A percentile compares a stretch with the other conserved stretches of the same genome.
Conservation (phyloP, 2,888 invertebrate genomes). For the Heteromurus nitidus region DNA sequence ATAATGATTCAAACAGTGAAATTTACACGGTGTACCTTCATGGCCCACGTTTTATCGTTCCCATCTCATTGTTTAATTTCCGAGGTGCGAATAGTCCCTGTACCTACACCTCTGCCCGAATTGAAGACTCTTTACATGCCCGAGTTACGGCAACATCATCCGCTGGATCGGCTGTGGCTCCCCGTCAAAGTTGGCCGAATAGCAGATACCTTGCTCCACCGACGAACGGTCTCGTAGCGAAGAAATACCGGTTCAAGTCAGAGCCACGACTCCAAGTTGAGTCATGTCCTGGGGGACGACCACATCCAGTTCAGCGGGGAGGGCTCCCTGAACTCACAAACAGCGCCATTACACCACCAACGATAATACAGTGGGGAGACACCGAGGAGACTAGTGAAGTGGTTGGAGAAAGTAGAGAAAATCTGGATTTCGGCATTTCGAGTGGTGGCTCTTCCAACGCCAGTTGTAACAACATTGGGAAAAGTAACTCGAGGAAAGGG, state of each 20-base stretch:
- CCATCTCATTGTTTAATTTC: constrained; percentile 71
- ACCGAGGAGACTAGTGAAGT: constrained; percentile 48
- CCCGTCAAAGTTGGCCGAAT: constrained; percentile 72
- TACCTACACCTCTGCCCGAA: constrained; percentile 27
- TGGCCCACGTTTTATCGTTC: constrained; percentile 71
- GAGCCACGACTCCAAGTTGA: constrained; percentile 62
- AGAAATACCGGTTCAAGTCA: constrained; percentile 66
- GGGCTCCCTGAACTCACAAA: neutral
- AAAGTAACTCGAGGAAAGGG: constrained; percentile 55
- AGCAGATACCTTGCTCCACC: constrained; percentile 54
- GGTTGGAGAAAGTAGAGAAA: constrained; percentile 39
- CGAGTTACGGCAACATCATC: constrained; percentile 26
- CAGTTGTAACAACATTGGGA: constrained; percentile 34
- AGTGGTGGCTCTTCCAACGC: constrained; percentile 47
- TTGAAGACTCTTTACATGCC: neutral
- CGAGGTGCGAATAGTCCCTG: constrained; percentile 26
- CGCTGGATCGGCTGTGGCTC: constrained; percentile 43
- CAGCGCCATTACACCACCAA: constrained; percentile 42
- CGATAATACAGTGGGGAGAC: constrained; percentile 59
- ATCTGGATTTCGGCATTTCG: constrained; percentile 14
- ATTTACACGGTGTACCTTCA: constrained; percentile 72
- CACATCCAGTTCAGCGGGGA: neutral
- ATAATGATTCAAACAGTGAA: constrained; percentile 67
- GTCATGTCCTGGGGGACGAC: neutral
- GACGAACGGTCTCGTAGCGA: constrained; percentile 54